These are phyloP conservation scores for Doryteuthis pealeii DNA, from an alignment of 1,140 invertebrate genomes.

Conservation along the genomic window DNA sequence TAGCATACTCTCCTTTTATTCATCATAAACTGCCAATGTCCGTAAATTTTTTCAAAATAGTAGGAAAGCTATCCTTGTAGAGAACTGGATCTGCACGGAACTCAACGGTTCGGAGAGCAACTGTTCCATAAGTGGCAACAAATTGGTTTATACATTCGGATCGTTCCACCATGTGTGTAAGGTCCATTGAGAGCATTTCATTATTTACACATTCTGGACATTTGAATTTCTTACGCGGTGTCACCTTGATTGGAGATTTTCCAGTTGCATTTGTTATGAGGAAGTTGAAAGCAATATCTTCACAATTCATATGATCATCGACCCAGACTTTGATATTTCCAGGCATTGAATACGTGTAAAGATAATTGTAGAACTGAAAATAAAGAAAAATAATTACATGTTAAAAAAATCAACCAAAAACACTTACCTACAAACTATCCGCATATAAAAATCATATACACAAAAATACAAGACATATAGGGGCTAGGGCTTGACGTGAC, in stretches of 20 bases:
- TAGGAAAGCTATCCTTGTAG: slow-evolving; percentile 85
- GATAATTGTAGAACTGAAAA: slow-evolving; percentile 82
- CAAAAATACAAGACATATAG: no score
- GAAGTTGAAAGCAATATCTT: slow-evolving; percentile 99
- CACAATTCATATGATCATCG: slow-evolving; percentile 99
- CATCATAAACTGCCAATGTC: slow-evolving; percentile 84
- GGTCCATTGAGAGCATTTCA: slow-evolving; percentile 90
- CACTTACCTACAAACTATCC: no score
- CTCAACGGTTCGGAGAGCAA: slow-evolving; percentile 87
- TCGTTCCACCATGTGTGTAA: slow-evolving; percentile 86
- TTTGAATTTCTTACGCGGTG: slow-evolving; percentile 96
- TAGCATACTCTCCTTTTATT: no score
- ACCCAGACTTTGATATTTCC: slow-evolving; percentile 93
- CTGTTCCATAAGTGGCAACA: slow-evolving; percentile 77
- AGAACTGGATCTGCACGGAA: slow-evolving; percentile 93
- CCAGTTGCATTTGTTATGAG: slow-evolving; percentile 93
- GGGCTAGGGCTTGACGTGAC: no score
- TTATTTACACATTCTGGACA: slow-evolving; percentile 92
- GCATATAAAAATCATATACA: no score
- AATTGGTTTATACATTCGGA: slow-evolving; percentile 91
- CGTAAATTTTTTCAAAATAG: slow-evolving; percentile 85
- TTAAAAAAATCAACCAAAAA: no score
- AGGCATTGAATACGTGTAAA: slow-evolving; percentile 90
- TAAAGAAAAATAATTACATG: slow-evolving; percentile 21
- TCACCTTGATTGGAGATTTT: slow-evolving; percentile 94